Percentiles rank a stretch among this genome's conserved stretches.
phyloP scores from a whole-genome alignment of 2,113 vertebrate species.

The Chiloscyllium plagiosum region DNA sequence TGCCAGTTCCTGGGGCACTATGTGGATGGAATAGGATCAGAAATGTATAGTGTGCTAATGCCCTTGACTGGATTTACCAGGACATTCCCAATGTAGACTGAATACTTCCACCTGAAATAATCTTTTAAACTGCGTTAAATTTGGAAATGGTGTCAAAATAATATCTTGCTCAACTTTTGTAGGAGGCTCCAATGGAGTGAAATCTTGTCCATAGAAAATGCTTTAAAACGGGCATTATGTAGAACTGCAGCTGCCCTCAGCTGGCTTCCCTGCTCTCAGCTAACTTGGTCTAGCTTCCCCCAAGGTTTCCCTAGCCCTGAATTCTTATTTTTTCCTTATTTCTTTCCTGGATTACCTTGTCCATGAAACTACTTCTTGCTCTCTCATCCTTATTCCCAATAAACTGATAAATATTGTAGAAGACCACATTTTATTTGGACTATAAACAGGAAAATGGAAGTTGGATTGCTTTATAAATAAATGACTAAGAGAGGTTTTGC shows the following conservation, averaged over 20 bases:
- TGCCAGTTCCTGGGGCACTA: conserved; percentile 8
- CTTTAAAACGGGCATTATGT: neutral
- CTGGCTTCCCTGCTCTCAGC: too few relatives aligned
- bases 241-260: neutral
- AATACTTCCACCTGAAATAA: neutral
- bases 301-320: neutral
- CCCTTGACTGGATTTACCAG: neutral
- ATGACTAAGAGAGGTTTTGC: too few relatives aligned
- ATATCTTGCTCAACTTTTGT: neutral
- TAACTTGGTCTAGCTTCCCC: neutral
- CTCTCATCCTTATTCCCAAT: neutral
- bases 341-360: neutral
- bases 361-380: neutral
- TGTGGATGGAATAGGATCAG: neutral
- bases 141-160: neutral
- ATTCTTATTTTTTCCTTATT: neutral
- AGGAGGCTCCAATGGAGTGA: neutral
- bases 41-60: neutral
- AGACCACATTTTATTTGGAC: too few relatives aligned
- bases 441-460: too few relatives aligned
- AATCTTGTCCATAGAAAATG: neutral
- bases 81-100: neutral
- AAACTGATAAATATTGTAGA: too few relatives aligned
- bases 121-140: neutral
- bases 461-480: too few relatives aligned